A percentile compares a stretch with the other conserved stretches of the same genome.
Evolutionary conservation across 37 sponge, comb jelly and placozoan genomes (phyloP).

Genomic region (Crambe crambe): DNA sequence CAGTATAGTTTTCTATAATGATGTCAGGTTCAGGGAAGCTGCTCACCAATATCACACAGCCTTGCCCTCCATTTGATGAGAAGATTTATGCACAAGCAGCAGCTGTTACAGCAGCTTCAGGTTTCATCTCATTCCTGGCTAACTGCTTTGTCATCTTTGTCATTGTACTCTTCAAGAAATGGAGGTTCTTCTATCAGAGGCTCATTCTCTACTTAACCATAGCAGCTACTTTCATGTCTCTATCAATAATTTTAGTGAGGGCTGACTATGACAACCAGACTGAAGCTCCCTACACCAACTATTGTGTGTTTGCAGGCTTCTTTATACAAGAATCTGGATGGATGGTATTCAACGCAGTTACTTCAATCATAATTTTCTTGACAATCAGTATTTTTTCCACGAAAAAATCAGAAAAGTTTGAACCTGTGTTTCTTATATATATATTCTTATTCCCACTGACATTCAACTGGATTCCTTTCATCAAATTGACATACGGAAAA

Average conservation of each 20-base stretch:
- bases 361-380: constrained; percentile 27
- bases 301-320: constrained; percentile 43
- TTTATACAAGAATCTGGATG: neutral
- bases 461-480: constrained; percentile 69
- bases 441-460: constrained; percentile 42
- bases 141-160: constrained; percentile 32
- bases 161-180: constrained; percentile 77
- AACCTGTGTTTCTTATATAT: neutral
- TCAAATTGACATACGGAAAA: constrained; percentile 46
- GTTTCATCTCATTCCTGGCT: neutral
- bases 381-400: constrained; percentile 19
- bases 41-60: no score
- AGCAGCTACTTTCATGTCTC: constrained; percentile 30
- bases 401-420: neutral
- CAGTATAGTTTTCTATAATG: no score
- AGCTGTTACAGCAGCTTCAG: neutral
- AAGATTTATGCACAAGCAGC: neutral
- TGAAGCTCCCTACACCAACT: neutral
- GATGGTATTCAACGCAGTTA: neutral
- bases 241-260: constrained; percentile 31
- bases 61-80: constrained; percentile 19
- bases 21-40: no score
- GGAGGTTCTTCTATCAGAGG: constrained; percentile 65
- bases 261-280: constrained; percentile 23
- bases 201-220: constrained; percentile 73